Percentiles rank a stretch among this genome's conserved stretches.
These are phyloP conservation scores for Callorhinus ursinus DNA, from an alignment of 2,113 vertebrate species.

Conservation along the genomic window DNA sequence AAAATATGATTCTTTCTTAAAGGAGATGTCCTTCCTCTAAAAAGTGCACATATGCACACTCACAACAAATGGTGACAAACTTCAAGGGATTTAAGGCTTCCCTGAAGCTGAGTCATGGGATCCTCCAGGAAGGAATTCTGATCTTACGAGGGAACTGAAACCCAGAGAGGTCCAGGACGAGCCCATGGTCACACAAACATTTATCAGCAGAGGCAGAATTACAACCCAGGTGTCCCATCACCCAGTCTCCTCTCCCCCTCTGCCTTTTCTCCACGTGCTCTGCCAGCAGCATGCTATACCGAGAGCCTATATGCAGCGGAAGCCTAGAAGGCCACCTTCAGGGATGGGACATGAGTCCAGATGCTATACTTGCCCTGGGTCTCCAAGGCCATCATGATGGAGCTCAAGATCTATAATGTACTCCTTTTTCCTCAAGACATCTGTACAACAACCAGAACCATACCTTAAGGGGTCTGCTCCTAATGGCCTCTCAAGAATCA, in stretches of 20 bases:
- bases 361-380: fast-evolving
- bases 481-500: not conserved
- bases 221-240: no score
- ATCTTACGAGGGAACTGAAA: not conserved
- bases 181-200: not conserved
- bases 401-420: not conserved
- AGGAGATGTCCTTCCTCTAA: not conserved
- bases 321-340: not conserved
- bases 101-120: not conserved
- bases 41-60: not conserved
- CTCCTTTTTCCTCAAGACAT: not conserved
- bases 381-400: not conserved
- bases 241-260: fast-evolving
- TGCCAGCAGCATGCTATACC: not conserved
- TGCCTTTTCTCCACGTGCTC: not conserved
- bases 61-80: not conserved
- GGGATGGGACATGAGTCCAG: not conserved
- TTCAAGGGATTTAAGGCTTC: not conserved
- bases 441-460: not conserved
- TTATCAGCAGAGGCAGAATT: not conserved
- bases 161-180: not conserved
- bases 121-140: not conserved
- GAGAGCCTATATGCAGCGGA: not conserved
- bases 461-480: not conserved
- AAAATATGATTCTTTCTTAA: not conserved